These are phyloP conservation scores for Dolichopus griseipennis DNA, from an alignment of 2,888 invertebrate species.

Conservation along the genomic window DNA sequence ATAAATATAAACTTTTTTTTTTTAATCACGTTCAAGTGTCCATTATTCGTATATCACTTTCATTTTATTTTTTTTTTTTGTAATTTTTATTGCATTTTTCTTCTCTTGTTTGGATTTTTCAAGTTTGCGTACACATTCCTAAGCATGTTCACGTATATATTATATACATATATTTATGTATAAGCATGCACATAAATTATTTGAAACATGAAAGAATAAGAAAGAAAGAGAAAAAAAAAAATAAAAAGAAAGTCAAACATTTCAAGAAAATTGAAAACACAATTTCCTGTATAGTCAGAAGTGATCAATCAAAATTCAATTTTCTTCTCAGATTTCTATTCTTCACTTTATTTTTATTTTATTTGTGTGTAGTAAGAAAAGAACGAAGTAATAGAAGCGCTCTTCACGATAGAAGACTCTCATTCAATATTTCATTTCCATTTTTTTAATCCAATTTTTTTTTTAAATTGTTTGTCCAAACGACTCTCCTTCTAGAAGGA, in stretches of 20 bases:
- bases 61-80: neutral
- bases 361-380: too few relatives aligned
- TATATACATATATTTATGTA: neutral
- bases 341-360: too few relatives aligned
- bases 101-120: neutral
- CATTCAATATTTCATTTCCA: too few relatives aligned
- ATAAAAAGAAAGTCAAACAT: neutral
- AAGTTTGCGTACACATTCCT: neutral
- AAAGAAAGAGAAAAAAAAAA: neutral
- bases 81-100: neutral
- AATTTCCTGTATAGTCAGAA: slow-evolving; percentile 1
- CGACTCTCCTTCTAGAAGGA: too few relatives aligned
- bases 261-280: neutral
- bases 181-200: neutral
- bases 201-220: neutral
- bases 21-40: neutral
- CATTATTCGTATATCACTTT: neutral
- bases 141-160: neutral
- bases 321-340: slow-evolving; percentile 5
- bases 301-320: slow-evolving; percentile 11
- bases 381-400: too few relatives aligned
- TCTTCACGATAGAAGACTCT: too few relatives aligned
- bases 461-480: too few relatives aligned
- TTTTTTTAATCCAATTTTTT: too few relatives aligned
- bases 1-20: neutral